Percentiles rank a stretch among this genome's conserved stretches.
These are phyloP conservation scores for Acronicta leporina DNA, from an alignment of 2,888 invertebrate species.

Conservation along the genomic window DNA sequence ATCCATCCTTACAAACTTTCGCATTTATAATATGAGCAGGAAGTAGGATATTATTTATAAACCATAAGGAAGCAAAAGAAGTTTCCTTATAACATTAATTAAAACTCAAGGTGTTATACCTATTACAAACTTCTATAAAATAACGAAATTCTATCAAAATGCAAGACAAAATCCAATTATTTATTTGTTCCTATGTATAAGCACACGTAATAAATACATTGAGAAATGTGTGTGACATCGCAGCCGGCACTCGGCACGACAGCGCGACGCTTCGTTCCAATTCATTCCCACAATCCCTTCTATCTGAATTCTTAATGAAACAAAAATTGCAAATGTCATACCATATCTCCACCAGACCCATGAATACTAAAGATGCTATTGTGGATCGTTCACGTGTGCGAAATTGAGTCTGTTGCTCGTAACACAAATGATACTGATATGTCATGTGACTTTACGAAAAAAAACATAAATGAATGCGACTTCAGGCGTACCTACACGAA, in stretches of 20 bases:
- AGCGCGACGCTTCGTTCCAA: slow-evolving; percentile 62
- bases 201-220: slow-evolving; percentile 35
- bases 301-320: slow-evolving; percentile 87
- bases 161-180: slow-evolving; percentile 26
- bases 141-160: background rate
- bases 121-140: background rate
- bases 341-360: slow-evolving; percentile 81
- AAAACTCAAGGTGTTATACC: background rate
- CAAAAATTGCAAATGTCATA: slow-evolving; percentile 87
- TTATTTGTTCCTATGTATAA: slow-evolving; percentile 9
- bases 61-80: background rate
- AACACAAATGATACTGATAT: slow-evolving; percentile 80
- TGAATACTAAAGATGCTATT: slow-evolving; percentile 88
- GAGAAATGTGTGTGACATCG: slow-evolving; percentile 30
- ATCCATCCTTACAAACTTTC: too few species aligned
- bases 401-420: slow-evolving; percentile 80
- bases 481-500: slow-evolving; percentile 31
- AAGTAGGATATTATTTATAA: too few species aligned
- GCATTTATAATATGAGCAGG: too few species aligned
- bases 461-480: slow-evolving; percentile 46
- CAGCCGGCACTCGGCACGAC: slow-evolving; percentile 32
- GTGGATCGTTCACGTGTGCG: slow-evolving; percentile 80
- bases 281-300: slow-evolving; percentile 82
- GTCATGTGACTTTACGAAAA: slow-evolving; percentile 70
- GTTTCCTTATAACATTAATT: background rate